Evolutionary conservation across 2,888 invertebrate species (phyloP), one percentile per base, ranked within the genome.

Genomic region (Sphaeridia pumilis): DNA sequence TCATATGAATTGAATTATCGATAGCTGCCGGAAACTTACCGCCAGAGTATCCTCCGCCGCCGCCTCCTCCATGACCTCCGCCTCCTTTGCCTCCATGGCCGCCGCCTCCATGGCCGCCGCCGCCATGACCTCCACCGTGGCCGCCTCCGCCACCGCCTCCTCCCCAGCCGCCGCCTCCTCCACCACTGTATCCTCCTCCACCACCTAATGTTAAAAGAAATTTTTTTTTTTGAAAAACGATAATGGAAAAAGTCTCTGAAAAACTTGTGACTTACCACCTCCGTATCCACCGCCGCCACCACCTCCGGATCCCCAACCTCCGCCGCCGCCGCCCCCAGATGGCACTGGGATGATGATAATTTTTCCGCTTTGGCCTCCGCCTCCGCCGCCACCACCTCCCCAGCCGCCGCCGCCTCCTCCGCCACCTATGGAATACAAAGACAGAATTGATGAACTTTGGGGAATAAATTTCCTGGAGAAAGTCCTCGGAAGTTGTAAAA

Each of bases 81-180:
- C 45, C 45, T 22, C 45, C 45, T 4, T 22, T 22, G 42, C 42
- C 42, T 4, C 42, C 45, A 24, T 25, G 17, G 3, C 46, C 46
- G 4, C 31, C 31, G 12, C 46, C 46, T 14, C 46, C 46, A 22
- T 17, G n/a, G 28, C 46, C 31, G 14, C 14, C 14, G 12, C 47
- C 47, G 17, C 45, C 45, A 12, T 17, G 5, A 3, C 45, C 27
- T 17, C 27, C 45, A 14, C 28, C 17, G 35, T 25, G 24, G 2
- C 46, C 46, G 17, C 46, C 46, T 25, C 28, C 28, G 28, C 46
- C 31, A 17, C 14, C 14, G 12, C 47, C 47, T 21, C 45, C 45
- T 4, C 27, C 25, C 4, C 45, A n/a, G 17, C 27, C 45, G n/a
- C 28, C 17, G 35, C 36, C 36, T 3, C 21, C 35, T 2, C 35